phyloP scores from a whole-genome alignment of 2,888 invertebrate genomes.

The Cryptus armator region DNA sequence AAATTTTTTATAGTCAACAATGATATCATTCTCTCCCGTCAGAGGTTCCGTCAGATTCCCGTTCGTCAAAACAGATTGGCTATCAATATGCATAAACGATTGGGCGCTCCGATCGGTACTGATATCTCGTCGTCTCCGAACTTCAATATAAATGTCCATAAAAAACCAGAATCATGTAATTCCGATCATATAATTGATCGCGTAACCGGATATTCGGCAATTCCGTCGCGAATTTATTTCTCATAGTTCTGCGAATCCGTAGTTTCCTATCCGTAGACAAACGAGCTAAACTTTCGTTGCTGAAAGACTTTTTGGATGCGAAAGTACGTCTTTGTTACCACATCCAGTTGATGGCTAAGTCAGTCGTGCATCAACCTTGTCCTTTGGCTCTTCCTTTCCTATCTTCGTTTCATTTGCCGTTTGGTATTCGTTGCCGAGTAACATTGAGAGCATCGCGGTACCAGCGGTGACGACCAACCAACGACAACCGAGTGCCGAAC shows the following conservation, averaged over 20 bases:
- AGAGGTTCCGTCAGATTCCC: neutral
- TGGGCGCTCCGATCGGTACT: neutral
- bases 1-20: neutral
- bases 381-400: neutral
- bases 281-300: neutral
- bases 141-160: neutral
- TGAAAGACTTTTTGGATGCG: neutral
- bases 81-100: constrained; percentile 35
- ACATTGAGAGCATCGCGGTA: constrained; percentile 27
- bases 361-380: neutral
- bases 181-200: constrained; percentile 30
- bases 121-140: neutral
- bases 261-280: neutral
- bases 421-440: constrained; percentile 19
- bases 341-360: constrained; percentile 19
- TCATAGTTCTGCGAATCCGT: constrained; percentile 25
- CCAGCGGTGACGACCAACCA: constrained; percentile 10
- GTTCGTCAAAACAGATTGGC: neutral
- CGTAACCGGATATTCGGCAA: constrained; percentile 47
- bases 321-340: constrained; percentile 6
- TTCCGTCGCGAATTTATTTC: constrained; percentile 42
- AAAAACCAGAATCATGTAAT: neutral
- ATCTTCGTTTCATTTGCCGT: constrained; percentile 13
- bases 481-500: constrained; percentile 5
- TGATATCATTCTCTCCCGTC: neutral